Conservation (phyloP, 2,888 invertebrate genomes). For the Oxytorus armatus region DNA sequence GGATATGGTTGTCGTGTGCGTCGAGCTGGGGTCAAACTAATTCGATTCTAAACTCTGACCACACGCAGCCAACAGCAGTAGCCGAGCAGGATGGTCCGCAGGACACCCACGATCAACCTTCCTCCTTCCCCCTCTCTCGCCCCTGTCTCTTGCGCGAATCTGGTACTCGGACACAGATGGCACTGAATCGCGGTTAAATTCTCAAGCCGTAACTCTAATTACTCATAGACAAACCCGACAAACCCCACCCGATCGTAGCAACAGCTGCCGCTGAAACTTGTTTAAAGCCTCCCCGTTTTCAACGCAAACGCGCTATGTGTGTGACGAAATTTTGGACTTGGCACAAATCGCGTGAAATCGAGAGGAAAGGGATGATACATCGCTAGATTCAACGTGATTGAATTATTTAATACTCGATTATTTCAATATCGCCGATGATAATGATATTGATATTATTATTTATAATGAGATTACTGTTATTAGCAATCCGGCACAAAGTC, state of each 20-base stretch:
- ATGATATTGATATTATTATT: conserved; percentile 58
- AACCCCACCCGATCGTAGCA: conserved; percentile 77
- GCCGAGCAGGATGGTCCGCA: conserved; percentile 65
- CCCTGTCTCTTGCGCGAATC: conserved; percentile 52
- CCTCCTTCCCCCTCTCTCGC: conserved; percentile 9
- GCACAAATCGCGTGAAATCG: conserved; percentile 33
- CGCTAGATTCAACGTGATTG: conserved; percentile 1
- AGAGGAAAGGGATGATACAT: conserved; percentile 31
- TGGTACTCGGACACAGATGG: conserved; percentile 83
- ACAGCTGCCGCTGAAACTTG: conserved; percentile 84
- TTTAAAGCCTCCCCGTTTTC: conserved; percentile 75
- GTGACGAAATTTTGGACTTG: conserved; percentile 21
- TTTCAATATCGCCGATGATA: conserved; percentile 4
- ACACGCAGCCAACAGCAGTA: conserved; percentile 72
- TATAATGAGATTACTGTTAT: too few relatives aligned
- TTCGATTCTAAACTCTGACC: conserved; percentile 85
- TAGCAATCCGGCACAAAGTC: too few relatives aligned
- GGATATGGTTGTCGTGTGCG: conserved; percentile 62
- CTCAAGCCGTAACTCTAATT: conserved; percentile 84
- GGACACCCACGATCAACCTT: conserved; percentile 67
- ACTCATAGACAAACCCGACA: conserved; percentile 83
- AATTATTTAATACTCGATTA: conserved; percentile 17
- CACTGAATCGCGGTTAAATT: conserved; percentile 84
- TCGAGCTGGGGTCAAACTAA: conserved; percentile 83
- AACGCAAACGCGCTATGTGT: conserved; percentile 33